These are phyloP conservation scores for Azorinus chamasolen DNA, from an alignment of 2,888 invertebrate genomes.

Conservation along the genomic window DNA sequence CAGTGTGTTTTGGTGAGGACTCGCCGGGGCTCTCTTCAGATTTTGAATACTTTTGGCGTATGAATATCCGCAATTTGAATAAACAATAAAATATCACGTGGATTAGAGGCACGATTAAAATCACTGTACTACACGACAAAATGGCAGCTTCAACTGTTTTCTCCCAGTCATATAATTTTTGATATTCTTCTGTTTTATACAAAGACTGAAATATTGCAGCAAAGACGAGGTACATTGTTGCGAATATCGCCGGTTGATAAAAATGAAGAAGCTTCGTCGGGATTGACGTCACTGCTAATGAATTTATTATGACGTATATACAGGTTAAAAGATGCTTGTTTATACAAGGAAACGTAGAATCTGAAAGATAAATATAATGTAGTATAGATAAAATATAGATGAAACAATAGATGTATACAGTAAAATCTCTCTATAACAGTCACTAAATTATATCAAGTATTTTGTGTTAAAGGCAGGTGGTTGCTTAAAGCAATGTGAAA, in stretches of 20 bases:
- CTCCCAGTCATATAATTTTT: conserved; percentile 6
- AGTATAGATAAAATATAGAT: too few relatives aligned
- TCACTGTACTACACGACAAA: conserved; percentile 16
- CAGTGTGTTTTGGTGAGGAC: conserved; percentile 10
- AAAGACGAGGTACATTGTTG: conserved; percentile 1
- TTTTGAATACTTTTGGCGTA: conserved; percentile 32
- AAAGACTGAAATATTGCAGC: neutral
- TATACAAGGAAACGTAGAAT: neutral
- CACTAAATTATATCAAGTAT: too few relatives aligned
- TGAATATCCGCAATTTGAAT: conserved; percentile 25
- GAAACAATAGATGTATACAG: too few relatives aligned
- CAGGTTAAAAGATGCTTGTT: neutral
- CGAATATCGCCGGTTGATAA: conserved; percentile 5
- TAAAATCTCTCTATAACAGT: too few relatives aligned
- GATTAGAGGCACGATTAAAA: conserved; percentile 32
- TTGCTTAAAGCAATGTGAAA: too few relatives aligned
- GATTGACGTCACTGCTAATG: neutral
- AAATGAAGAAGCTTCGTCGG: conserved; percentile 9
- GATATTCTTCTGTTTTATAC: too few relatives aligned
- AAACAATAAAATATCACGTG: conserved; percentile 31
- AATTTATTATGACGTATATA: neutral
- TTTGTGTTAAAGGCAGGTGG: too few relatives aligned
- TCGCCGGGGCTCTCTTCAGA: neutral
- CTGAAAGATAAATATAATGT: too few relatives aligned
- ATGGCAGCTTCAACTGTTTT: conserved; percentile 20